phyloP scores from a whole-genome alignment of 2,797 vertebrate species.

The Siniperca undulata region DNA sequence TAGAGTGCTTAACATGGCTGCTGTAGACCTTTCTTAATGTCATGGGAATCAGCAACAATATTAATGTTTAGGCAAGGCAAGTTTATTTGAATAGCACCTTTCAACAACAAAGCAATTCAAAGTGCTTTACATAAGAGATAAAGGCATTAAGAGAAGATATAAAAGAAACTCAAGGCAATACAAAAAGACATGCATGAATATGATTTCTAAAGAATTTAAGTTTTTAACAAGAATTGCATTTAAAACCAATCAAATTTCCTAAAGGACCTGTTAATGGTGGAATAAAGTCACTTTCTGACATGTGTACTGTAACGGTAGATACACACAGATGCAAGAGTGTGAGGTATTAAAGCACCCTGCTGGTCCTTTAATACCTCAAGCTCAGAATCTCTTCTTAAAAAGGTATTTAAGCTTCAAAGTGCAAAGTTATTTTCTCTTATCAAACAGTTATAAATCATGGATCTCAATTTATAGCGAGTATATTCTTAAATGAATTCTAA shows the following conservation, averaged over 20 bases:
- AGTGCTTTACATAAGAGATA: neutral
- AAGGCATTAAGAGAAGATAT: neutral
- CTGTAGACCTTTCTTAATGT: conserved; percentile 60
- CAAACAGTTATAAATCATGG: neutral
- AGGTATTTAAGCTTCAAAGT: conserved; percentile 33
- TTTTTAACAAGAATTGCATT: conserved; percentile 33
- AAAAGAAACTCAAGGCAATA: neutral
- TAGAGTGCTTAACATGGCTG: conserved; percentile 47
- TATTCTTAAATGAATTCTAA: neutral
- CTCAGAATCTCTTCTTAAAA: conserved; percentile 34
- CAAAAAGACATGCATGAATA: neutral
- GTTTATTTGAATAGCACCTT: neutral
- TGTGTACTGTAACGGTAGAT: conserved; percentile 15
- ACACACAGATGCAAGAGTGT: neutral
- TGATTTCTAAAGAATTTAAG: neutral
- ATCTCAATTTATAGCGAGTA: neutral
- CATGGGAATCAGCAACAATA: conserved; percentile 42
- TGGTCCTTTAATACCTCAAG: conserved; percentile 21
- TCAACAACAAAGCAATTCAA: neutral
- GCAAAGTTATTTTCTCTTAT: neutral
- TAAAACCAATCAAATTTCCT: conserved; percentile 33
- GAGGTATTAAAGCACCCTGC: conserved; percentile 18
- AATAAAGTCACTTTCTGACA: conserved; percentile 3
- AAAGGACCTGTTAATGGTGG: neutral
- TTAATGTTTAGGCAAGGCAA: conserved; percentile 26